A percentile compares a stretch with the other conserved stretches of the same genome.
These are phyloP conservation scores for Atlantisia rogersi DNA, from an alignment of 2,113 vertebrate species.

Conservation along the genomic window DNA sequence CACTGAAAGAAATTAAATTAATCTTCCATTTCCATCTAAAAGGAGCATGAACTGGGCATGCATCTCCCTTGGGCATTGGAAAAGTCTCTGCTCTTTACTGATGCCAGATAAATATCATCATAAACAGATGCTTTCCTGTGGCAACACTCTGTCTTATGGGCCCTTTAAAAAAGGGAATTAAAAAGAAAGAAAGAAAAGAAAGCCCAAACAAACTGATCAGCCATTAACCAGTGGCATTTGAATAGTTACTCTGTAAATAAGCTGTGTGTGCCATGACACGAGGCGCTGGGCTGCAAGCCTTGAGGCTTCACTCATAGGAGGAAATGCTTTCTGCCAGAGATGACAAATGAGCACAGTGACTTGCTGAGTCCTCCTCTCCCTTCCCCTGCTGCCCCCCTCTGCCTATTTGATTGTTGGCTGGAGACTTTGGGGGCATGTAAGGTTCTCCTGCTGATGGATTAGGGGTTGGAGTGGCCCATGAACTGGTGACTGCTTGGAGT, in stretches of 20 bases:
- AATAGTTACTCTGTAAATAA: not conserved
- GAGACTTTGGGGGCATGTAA: not conserved
- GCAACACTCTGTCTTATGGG: not conserved
- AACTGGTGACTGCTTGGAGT: fast-evolving
- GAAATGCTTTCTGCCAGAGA: not conserved
- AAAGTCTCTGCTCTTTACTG: not conserved
- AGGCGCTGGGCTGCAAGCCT: not conserved
- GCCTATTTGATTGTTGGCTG: not conserved
- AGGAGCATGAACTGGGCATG: not conserved
- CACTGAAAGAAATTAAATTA: not conserved
- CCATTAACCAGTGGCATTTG: not conserved
- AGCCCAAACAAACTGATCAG: not conserved
- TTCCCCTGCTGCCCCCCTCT: not conserved
- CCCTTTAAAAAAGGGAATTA: not conserved
- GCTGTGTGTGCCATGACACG: not conserved
- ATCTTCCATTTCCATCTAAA: conserved; percentile 7
- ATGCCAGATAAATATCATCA: not conserved
- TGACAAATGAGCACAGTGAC: fast-evolving
- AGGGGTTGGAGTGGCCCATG: not conserved
- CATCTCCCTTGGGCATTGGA: not conserved
- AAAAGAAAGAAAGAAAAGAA: not conserved
- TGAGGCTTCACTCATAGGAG: not conserved
- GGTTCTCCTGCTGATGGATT: not conserved
- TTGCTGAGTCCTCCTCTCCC: not conserved
- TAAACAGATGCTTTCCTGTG: not conserved